Conservation (phyloP, 2,113 vertebrate species). For the Thomomys bottae region DNA sequence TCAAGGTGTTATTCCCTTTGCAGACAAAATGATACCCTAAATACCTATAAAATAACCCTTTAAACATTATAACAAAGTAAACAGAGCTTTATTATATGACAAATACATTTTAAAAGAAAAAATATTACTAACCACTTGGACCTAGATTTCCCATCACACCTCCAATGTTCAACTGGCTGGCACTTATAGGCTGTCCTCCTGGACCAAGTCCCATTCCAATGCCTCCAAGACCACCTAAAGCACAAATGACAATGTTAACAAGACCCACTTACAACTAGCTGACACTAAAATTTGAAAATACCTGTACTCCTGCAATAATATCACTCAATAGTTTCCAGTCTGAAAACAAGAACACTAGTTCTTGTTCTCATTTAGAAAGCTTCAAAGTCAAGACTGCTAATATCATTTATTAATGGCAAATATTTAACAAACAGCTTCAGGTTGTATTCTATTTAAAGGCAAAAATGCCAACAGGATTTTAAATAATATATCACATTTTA, state of each 20-base stretch:
- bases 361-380: constrained; percentile 19
- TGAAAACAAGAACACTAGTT: constrained; percentile 24
- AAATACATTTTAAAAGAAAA: constrained; percentile 60
- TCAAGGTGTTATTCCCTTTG: constrained; percentile 23
- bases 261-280: background rate
- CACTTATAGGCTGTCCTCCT: constrained; percentile 97
- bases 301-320: background rate
- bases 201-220: constrained; percentile 98
- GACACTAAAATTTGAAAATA: background rate
- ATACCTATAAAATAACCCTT: constrained; percentile 31
- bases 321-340: background rate
- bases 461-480: background rate
- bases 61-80: constrained; percentile 34
- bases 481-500: no score
- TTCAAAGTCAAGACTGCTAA: constrained; percentile 2
- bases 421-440: background rate
- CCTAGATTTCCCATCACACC: constrained; percentile 93
- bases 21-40: constrained; percentile 28
- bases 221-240: constrained; percentile 94
- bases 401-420: background rate
- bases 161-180: constrained; percentile 90
- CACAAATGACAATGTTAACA: constrained; percentile 50
- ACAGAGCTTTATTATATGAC: background rate
- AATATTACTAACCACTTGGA: constrained; percentile 90
- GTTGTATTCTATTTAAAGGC: constrained; percentile 5